Conservation (phyloP, 2,797 vertebrate genomes). For the Hipposideros larvatus region DNA sequence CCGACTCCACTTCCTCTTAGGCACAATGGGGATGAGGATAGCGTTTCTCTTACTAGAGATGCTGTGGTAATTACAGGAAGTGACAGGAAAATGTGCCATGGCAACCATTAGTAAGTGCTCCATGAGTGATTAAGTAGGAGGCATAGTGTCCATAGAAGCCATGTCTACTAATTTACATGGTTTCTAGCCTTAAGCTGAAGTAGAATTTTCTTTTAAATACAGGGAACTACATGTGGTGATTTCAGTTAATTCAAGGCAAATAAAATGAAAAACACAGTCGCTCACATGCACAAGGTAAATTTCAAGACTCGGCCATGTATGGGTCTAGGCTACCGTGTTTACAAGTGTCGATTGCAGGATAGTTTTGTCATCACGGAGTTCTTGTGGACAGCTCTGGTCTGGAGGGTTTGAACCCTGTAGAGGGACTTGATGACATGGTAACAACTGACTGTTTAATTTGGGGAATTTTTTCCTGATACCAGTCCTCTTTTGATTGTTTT, state of each 20-base stretch:
- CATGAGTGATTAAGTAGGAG: background rate
- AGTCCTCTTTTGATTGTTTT: background rate
- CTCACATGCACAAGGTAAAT: background rate
- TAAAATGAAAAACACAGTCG: background rate
- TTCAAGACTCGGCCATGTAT: background rate
- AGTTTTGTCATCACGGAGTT: background rate
- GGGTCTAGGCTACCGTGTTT: accelerated
- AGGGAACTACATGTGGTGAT: background rate
- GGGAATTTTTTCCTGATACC: background rate
- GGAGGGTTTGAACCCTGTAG: background rate
- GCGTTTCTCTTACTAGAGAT: background rate
- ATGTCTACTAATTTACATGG: accelerated
- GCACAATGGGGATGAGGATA: background rate
- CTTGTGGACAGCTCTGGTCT: background rate
- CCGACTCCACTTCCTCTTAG: background rate
- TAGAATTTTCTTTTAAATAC: background rate
- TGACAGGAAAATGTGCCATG: background rate
- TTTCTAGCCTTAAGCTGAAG: background rate
- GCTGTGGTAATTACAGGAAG: background rate
- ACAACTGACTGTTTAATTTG: background rate
- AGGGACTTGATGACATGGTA: background rate
- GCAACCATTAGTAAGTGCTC: background rate
- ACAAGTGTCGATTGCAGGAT: background rate
- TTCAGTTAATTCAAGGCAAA: background rate
- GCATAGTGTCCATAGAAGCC: background rate